Evolutionary conservation across 1,140 invertebrate genomes (phyloP).

Genomic region (Drosophila ficusphila): DNA sequence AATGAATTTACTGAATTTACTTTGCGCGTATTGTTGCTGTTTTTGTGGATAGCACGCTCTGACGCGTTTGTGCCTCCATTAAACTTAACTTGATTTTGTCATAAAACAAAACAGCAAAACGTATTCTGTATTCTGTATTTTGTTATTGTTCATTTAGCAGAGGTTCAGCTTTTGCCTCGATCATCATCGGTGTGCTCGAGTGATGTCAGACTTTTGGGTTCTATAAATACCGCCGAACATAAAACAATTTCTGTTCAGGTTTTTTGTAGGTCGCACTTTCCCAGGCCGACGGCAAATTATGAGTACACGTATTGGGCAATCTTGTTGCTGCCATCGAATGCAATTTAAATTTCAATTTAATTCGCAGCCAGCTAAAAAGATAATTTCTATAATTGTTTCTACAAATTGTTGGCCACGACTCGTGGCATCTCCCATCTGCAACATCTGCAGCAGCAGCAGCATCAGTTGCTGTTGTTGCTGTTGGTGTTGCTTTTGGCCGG

Average conservation of each 20-base stretch:
- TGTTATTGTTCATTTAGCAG: constrained; percentile 58
- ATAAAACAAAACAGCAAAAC: constrained; percentile 46
- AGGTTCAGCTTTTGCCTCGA: constrained; percentile 52
- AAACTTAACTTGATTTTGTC: constrained; percentile 68
- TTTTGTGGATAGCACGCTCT: constrained; percentile 42
- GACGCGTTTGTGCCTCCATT: constrained; percentile 47
- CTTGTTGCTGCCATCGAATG: constrained; percentile 63
- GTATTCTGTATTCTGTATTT: constrained; percentile 15
- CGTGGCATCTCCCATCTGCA: constrained; percentile 26
- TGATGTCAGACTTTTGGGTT: constrained; percentile 74
- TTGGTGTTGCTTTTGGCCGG: constrained; percentile 1
- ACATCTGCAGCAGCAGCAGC: constrained; percentile 22
- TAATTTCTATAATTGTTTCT: constrained; percentile 83
- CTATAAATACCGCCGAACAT: constrained; percentile 61
- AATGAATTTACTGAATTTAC: constrained; percentile 51
- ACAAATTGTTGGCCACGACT: constrained; percentile 79
- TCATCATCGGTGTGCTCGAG: constrained; percentile 32
- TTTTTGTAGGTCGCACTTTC: constrained; percentile 55
- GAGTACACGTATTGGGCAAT: constrained; percentile 47
- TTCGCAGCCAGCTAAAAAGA: constrained; percentile 72
- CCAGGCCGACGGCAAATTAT: constrained; percentile 32
- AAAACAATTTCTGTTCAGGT: constrained; percentile 42
- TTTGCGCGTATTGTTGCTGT: constrained; percentile 1
- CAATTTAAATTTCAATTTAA: constrained; percentile 83
- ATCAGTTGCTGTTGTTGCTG: constrained; percentile 2